These are phyloP conservation scores for Hozukius guyotensis DNA, from an alignment of 2,797 vertebrate genomes.

Conservation along the genomic window DNA sequence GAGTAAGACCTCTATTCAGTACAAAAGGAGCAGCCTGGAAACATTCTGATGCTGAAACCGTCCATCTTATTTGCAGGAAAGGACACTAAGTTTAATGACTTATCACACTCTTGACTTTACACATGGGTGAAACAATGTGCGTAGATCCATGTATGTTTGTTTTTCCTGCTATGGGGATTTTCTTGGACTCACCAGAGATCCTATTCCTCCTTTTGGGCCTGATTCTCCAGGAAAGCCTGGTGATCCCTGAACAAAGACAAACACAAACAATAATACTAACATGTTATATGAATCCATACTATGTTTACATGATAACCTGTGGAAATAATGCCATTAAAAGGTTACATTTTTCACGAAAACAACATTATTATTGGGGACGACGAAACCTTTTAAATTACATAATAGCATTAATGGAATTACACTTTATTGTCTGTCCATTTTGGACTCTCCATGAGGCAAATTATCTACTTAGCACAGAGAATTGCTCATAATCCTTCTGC, in stretches of 20 bases:
- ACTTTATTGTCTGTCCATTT: not conserved
- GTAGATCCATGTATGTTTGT: not conserved
- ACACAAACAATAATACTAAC: not conserved
- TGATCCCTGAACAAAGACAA: slow-evolving; percentile 83
- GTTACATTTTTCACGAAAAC: not conserved
- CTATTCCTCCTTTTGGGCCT: slow-evolving; percentile 89
- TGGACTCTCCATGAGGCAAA: not conserved
- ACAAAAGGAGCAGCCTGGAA: not conserved
- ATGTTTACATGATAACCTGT: not conserved
- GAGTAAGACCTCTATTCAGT: not conserved
- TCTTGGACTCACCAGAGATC: slow-evolving; percentile 82
- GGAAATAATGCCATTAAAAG: not conserved
- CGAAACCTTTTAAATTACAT: not conserved
- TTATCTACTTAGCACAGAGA: not conserved
- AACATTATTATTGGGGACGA: not conserved
- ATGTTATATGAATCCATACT: not conserved
- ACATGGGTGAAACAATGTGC: not conserved
- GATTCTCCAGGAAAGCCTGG: slow-evolving; percentile 84
- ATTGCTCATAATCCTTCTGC: not conserved
- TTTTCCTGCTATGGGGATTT: not conserved
- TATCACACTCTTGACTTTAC: not conserved
- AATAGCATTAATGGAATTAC: not conserved
- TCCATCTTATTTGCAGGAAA: not conserved
- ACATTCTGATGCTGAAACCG: not conserved
- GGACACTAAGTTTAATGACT: not conserved